A percentile compares a stretch with the other conserved stretches of the same genome.
Evolutionary conservation across 2,113 vertebrate genomes (phyloP).

Genomic region (Gobius niger): DNA sequence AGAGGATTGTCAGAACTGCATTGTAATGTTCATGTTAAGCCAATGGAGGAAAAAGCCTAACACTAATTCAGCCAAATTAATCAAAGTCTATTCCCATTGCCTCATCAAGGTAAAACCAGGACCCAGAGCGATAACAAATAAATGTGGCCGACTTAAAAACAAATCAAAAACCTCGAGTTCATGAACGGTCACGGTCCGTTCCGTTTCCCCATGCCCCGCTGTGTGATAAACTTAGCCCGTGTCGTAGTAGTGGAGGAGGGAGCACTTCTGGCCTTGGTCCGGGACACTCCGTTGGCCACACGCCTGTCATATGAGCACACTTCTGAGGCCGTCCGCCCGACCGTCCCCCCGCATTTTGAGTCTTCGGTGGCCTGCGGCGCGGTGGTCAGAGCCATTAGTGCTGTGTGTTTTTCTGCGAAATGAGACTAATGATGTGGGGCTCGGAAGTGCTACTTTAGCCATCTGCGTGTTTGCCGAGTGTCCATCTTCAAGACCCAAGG

Average conservation of each 20-base stretch:
- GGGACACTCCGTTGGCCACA: constrained; percentile 7
- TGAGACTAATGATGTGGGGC: constrained; percentile 20
- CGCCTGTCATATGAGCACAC: constrained; percentile 16
- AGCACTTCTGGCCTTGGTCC: constrained; percentile 6
- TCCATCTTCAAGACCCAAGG: neutral
- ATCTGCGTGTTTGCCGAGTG: constrained; percentile 9
- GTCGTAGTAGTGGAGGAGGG: constrained; percentile 18
- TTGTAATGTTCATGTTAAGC: no score
- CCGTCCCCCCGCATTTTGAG: neutral
- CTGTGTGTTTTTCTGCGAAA: constrained; percentile 10
- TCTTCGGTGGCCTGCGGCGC: neutral
- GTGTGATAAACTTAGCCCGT: constrained; percentile 12
- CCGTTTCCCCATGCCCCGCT: neutral
- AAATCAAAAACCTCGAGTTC: no score
- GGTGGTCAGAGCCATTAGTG: constrained; percentile 27
- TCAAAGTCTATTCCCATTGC: no score
- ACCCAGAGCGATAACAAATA: no score
- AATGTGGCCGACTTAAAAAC: no score
- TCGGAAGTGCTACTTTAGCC: constrained; percentile 6
- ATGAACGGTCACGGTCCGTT: no score
- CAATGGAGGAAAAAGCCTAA: no score
- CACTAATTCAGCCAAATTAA: no score
- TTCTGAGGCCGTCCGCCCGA: neutral
- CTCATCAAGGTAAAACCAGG: no score
- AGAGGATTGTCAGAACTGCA: no score